These are phyloP conservation scores for Apodemus agrarius DNA, from an alignment of 2,797 vertebrate genomes.

Conservation along the genomic window DNA sequence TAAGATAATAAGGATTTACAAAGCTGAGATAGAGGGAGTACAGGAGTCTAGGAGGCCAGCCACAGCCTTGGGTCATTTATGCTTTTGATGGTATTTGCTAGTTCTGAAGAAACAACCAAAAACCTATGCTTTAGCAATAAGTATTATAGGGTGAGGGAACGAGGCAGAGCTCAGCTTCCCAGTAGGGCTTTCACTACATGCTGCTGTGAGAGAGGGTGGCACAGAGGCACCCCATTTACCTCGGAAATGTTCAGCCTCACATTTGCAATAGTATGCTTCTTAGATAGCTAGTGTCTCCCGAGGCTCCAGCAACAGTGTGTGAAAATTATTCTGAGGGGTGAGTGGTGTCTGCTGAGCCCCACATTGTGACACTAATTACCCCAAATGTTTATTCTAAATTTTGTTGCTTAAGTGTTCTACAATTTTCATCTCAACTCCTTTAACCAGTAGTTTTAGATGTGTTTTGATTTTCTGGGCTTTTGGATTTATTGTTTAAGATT, in stretches of 20 bases:
- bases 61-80: background rate
- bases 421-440: background rate
- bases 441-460: background rate
- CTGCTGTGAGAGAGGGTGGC: background rate
- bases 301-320: background rate
- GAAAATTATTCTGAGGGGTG: conserved; percentile 5
- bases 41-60: background rate
- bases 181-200: background rate
- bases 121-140: conserved; percentile 2
- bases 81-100: background rate
- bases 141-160: background rate
- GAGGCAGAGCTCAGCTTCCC: conserved; percentile 10
- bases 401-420: conserved; percentile 42
- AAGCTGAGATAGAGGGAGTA: background rate
- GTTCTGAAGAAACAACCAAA: background rate
- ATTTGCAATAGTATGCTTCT: conserved; percentile 8
- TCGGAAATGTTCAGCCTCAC: background rate
- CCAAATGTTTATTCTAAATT: conserved; percentile 5
- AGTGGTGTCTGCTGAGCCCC: background rate
- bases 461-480: conserved; percentile 35
- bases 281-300: background rate
- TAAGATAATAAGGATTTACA: background rate
- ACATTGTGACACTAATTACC: background rate
- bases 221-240: background rate
- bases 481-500: conserved; percentile 42